Evolutionary conservation across 2,113 vertebrate species (phyloP), one percentile per base, ranked within the genome.

Genomic region (Plectropomus leopardus): DNA sequence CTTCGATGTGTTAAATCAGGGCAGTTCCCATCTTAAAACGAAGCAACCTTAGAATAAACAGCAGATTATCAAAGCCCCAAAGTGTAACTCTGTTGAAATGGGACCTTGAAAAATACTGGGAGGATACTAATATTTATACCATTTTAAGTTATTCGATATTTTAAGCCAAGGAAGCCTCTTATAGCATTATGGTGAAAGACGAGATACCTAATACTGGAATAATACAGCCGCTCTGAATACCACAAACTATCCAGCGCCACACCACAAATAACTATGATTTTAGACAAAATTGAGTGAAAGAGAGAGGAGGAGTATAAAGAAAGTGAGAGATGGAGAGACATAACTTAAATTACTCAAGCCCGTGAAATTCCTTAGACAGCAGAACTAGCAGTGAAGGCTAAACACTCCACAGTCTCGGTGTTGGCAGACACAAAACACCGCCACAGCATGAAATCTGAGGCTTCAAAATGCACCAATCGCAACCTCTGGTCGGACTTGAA

Each of bases 281-380:
- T 82, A 82, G 79, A 84, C 69, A 71, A 86, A 77, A 59, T 14
- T 68, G 76, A 58, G 47, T 53, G 72, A 82, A 79, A 63, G 65
- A 66, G 69, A 80, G 72, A 42, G 36, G 51, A 59, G 64, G 17
- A 81, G 72, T 17, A 65, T 40, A 14, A 71, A 68, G 70, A 76
- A 61, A 76, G 30, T 47, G 61, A 80, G 69, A 82, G 47, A 66
- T 32, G 75, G 64, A 83, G 68, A 83, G 69, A 86, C 83, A 87
- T 76, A 90, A 87, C 73, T 69, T 70, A 89, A 87, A 91, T 83
- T 68, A 87, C 79, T 88, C 73, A 67, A 85, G 59, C 68, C 81
- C 30, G 75, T 90, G 86, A 93, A 92, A 94, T 93, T 93, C 91
- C 88, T 93, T 69, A 80, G 91, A 93, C 89, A 80, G 89, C 88